Evolutionary conservation across 1,140 invertebrate species (phyloP), one percentile per base, ranked within the genome.

Genomic region (Diabrotica virgifera): DNA sequence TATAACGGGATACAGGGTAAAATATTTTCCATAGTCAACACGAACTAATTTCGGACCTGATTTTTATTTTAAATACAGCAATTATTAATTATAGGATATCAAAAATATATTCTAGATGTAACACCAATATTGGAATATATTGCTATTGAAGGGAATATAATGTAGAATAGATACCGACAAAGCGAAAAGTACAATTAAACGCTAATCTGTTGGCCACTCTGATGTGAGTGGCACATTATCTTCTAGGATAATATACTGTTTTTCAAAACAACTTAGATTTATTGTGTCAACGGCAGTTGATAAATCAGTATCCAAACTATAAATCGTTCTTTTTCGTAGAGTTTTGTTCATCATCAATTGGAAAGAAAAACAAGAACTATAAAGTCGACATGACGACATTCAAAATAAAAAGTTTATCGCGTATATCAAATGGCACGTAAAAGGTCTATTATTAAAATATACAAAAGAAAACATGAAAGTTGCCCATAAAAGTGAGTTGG

Each of bases 371-470:
- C 36, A 12, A 7, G 36, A 37, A 57, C 10, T 37, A 36, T 36
- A 3, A 55, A 24, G 11, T 55, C 53, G 8, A 57, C 24, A 57
- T 10, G 5, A 37, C 9, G 36, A 57, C 24, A 57, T 57, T 14
- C 10, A 2, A 12, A 36, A 12, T 57, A 37, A 57, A 57, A 57
- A 57, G 9, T 57, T 57, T n/a, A 37, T 57, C 55, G 36, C 12
- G 6, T 36, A 11, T 12, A 57, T 57, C 55, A 57, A 57, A 36
- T 57, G 55, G 8, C 36, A 57, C 55, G 55, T 57, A 57, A 57
- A 11, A 57, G 36, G 55, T 57, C 36, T 37, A 57, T 40, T 37
- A 57, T 57, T 37, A 12, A 36, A 57, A 57, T 36, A 57, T 11
- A 57, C 55, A 57, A 57, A n/a, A 46, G 36, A 7, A 57, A 57